Conservation (phyloP, 2,797 vertebrate species). For the Ataeniobius toweri region DNA sequence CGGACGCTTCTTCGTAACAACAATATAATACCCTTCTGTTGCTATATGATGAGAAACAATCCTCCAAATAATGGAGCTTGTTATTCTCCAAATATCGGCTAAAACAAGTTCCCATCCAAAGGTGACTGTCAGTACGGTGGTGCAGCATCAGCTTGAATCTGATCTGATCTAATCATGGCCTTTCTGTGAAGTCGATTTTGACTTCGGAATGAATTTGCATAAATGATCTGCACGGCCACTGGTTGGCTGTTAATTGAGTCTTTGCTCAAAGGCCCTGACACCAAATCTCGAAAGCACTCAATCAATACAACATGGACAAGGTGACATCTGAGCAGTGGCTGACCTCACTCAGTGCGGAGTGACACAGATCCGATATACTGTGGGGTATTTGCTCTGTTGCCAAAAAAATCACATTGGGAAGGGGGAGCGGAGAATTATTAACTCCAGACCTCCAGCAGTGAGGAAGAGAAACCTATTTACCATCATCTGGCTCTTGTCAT, state of each 20-base stretch:
- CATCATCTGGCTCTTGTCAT: constrained; percentile 64
- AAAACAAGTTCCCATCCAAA: constrained; percentile 66
- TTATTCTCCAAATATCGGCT: constrained; percentile 45
- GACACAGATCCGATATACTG: constrained; percentile 68
- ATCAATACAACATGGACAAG: constrained; percentile 61
- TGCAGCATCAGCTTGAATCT: neutral
- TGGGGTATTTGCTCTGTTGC: constrained; percentile 50
- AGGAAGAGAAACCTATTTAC: constrained; percentile 63
- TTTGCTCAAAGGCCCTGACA: constrained; percentile 41
- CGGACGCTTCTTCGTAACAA: too few relatives aligned
- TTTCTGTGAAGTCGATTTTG: constrained; percentile 20
- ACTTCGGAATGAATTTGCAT: constrained; percentile 20
- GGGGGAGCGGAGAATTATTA: constrained; percentile 48
- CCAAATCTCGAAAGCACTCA: constrained; percentile 57
- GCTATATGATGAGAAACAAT: constrained; percentile 16
- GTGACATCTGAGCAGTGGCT: constrained; percentile 63
- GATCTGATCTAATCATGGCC: constrained; percentile 18
- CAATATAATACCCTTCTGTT: too few relatives aligned
- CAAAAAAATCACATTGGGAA: constrained; percentile 43
- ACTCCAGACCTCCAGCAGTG: constrained; percentile 54
- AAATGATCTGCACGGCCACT: constrained; percentile 17
- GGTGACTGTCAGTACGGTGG: constrained; percentile 26
- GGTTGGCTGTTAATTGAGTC: constrained; percentile 51
- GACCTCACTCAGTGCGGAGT: constrained; percentile 64
- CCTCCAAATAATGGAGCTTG: constrained; percentile 36